A percentile compares a stretch with the other conserved stretches of the same genome.
These are phyloP conservation scores for Drosophila lacteicornis DNA, from an alignment of 1,140 invertebrate species.

Conservation along the genomic window DNA sequence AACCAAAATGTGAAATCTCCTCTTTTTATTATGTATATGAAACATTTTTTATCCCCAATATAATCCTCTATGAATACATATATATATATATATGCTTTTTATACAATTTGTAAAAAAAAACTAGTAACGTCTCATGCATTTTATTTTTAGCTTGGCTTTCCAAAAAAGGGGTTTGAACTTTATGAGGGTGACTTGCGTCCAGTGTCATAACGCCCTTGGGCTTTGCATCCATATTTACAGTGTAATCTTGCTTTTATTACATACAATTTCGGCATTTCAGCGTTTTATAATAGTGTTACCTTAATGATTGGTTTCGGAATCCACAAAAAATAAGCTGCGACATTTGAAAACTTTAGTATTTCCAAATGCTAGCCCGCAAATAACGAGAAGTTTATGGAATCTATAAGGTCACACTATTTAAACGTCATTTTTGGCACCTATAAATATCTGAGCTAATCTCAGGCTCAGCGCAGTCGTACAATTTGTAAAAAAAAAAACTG, in stretches of 20 bases:
- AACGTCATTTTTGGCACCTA: neutral
- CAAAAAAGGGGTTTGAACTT: neutral
- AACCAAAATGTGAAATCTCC: constrained; percentile 53
- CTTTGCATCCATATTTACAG: too few species aligned
- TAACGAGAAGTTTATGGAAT: neutral
- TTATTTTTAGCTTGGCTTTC: constrained; percentile 3
- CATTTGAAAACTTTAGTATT: neutral
- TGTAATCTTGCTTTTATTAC: too few species aligned
- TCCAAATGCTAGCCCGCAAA: neutral
- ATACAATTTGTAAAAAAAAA: constrained; percentile 43
- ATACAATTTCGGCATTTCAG: too few species aligned
- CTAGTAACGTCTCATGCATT: constrained; percentile 1
- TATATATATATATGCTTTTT: constrained; percentile 49
- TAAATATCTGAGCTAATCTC: too few species aligned
- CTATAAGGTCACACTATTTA: neutral
- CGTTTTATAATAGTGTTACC: too few species aligned
- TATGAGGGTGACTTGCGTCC: too few species aligned
- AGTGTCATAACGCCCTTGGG: too few species aligned
- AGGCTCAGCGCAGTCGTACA: constrained; percentile 6
- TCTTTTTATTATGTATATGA: constrained; percentile 50
- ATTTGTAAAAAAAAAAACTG: constrained; percentile 33
- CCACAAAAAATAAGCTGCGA: too few species aligned
- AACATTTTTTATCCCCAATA: constrained; percentile 24
- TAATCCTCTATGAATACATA: constrained; percentile 33
- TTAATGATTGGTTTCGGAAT: too few species aligned